Base-by-base conservation (phyloP, 2,797 vertebrate genomes). In the Clarias laeviceps region DNA sequence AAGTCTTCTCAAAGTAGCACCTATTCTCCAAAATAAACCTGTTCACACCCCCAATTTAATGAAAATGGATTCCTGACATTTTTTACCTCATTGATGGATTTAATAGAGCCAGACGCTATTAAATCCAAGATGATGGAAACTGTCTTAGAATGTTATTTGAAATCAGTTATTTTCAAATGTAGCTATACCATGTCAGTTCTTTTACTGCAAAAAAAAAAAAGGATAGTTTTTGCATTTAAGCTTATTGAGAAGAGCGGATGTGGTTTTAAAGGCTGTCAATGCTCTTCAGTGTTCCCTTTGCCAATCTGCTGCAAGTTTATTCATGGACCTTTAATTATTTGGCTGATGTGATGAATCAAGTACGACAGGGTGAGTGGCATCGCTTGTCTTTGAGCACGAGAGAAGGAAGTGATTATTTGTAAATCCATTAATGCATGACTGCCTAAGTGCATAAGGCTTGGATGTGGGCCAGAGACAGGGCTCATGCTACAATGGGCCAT, bases 201-300 rank as follows among this genome's bases (percentile, higher is more conserved):
- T 78, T 82, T 77, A 84, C 32, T 81, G 72, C 45, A 64, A 78
- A 66, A 66, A 62, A 62, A 82, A 83, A 34, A 57, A 84, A 85
- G 64, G 59, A 77, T 61, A 45, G 69, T 66, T 62, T 37, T 80
- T 37, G 84, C 82, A 72, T 82, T 15, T 18, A 68, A 82, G 80
- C 82, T 81, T 80, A 64, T 82, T 80, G 70, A 56, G 62, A 82
- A 86, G 72, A 85, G 70, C 61, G 80, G 84, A 82, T 79, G 86
- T 86, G 86, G 80, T 85, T 85, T 84, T 45, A 54, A 56, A 76
- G 68, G n/a, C 82, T 84, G 79, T 88, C 85, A 83, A 65, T 68
- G 40, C 83, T 80, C 78, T 88, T 88, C 85, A 88, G 68, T 82
- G 85, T 62, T 88, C 76, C 72, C 72, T 85, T 87, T 80, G 84